A percentile compares a stretch with the other conserved stretches of the same genome.
Evolutionary conservation across 2,888 invertebrate genomes (phyloP).

Genomic region (Rambutsinella grinnellia): DNA sequence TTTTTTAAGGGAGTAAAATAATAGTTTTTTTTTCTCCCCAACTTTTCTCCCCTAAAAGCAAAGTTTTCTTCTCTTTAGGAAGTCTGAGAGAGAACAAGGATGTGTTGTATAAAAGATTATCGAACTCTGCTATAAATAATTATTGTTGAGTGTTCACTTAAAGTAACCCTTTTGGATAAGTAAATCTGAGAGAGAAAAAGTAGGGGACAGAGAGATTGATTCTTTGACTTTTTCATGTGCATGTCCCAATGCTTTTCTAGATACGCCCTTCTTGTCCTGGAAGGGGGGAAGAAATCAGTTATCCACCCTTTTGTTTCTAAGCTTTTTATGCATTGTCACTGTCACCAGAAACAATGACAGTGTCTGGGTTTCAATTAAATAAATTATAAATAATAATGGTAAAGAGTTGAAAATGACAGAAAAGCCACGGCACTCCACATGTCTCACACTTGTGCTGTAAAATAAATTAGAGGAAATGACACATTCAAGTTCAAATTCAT

Average conservation of each 20-base stretch:
- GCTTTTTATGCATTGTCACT: slow-evolving; percentile 2
- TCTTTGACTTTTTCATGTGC: neutral
- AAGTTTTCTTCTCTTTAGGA: slow-evolving; percentile 5
- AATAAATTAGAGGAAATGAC: slow-evolving; percentile 6
- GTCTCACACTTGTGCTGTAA: neutral
- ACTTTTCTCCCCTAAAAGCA: slow-evolving; percentile 20
- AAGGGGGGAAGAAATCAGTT: too few relatives aligned
- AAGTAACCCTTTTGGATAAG: neutral
- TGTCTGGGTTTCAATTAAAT: too few relatives aligned
- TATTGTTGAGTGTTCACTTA: neutral
- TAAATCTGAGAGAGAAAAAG: neutral
- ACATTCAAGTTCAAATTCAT: too few relatives aligned
- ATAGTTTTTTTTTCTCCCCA: too few relatives aligned
- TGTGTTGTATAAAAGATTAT: neutral
- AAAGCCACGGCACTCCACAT: too few relatives aligned
- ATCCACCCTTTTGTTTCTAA: neutral
- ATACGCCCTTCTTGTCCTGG: too few relatives aligned
- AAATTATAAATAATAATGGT: neutral
- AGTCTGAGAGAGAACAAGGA: neutral
- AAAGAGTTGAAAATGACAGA: slow-evolving; percentile 17
- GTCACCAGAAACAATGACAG: neutral
- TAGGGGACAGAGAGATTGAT: neutral
- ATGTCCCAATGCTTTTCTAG: neutral
- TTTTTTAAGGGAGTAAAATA: too few relatives aligned
- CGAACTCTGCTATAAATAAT: neutral